A percentile compares a stretch with the other conserved stretches of the same genome.
Evolutionary conservation across 2,888 invertebrate species (phyloP).

Genomic region (Oconnorella tubifera): DNA sequence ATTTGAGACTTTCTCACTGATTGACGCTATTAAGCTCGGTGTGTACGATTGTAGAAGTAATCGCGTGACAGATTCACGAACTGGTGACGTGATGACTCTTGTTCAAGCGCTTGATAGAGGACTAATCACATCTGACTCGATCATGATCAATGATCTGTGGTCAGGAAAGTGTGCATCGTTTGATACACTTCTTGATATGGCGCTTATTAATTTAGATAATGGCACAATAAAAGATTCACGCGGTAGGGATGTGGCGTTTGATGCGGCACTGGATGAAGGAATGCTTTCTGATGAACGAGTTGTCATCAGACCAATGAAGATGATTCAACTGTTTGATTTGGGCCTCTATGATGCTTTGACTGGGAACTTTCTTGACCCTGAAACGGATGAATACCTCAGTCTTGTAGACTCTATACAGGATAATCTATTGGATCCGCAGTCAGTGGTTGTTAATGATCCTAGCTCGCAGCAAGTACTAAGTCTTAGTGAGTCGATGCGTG

Average conservation of each 20-base stretch:
- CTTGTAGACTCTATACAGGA: constrained; percentile 33
- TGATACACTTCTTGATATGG: constrained; percentile 72
- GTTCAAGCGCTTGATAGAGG: constrained; percentile 64
- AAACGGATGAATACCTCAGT: constrained; percentile 75
- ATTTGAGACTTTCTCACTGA: constrained; percentile 15
- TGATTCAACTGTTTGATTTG: constrained; percentile 63
- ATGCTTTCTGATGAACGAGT: constrained; percentile 20
- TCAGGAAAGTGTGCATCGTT: constrained; percentile 64
- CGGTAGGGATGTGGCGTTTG: constrained; percentile 32
- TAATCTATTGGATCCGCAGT: constrained; percentile 31
- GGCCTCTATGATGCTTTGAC: constrained; percentile 75
- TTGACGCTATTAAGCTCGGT: constrained; percentile 67
- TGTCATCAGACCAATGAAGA: constrained; percentile 26
- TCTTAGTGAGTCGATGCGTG: constrained; percentile 45
- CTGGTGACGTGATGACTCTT: constrained; percentile 25
- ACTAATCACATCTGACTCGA: constrained; percentile 24
- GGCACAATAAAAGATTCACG: constrained; percentile 65
- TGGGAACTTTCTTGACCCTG: constrained; percentile 71
- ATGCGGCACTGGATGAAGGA: constrained; percentile 29
- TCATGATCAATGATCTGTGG: constrained; percentile 31
- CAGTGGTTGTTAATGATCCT: constrained; percentile 38
- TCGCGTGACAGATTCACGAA: constrained; percentile 53
- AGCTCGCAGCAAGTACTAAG: constrained; percentile 33
- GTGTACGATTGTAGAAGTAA: constrained; percentile 66
- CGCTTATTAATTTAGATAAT: constrained; percentile 72